These are phyloP conservation scores for Bujurquina vittata DNA, from an alignment of 2,113 vertebrate genomes.

Conservation along the genomic window DNA sequence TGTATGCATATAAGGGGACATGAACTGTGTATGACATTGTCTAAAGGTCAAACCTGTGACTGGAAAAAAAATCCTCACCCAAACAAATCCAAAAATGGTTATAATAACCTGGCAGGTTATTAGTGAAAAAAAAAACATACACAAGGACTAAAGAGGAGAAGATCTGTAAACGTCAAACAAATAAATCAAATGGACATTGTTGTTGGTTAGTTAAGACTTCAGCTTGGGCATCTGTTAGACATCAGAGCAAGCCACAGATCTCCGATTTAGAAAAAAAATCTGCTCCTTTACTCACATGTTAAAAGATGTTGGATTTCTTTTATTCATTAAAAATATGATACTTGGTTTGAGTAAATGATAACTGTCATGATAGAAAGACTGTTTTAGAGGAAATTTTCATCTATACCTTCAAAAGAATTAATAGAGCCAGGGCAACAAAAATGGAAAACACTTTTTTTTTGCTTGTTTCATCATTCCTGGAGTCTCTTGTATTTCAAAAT, in stretches of 20 bases:
- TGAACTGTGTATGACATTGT: conserved; percentile 34
- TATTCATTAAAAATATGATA: neutral
- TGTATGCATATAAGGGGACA: neutral
- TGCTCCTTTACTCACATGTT: neutral
- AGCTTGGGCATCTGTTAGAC: neutral
- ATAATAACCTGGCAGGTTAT: neutral
- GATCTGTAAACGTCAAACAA: neutral
- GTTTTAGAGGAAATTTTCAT: neutral
- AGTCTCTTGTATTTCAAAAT: neutral
- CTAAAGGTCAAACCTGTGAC: conserved; percentile 44
- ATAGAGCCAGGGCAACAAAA: neutral
- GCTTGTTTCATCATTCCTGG: neutral
- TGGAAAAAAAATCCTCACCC: neutral
- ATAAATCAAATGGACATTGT: conserved; percentile 17
- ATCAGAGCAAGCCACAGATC: conserved; percentile 1
- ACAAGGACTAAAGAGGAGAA: neutral
- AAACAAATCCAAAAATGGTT: neutral
- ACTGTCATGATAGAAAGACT: neutral
- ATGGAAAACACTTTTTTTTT: neutral
- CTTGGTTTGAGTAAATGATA: neutral
- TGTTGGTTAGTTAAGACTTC: neutral
- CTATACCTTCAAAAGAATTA: neutral
- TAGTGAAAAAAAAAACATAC: neutral
- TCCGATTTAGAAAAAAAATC: neutral
- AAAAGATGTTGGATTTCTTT: neutral